Conservation (phyloP, 1,140 invertebrate species). For the Zophobas atratus region DNA sequence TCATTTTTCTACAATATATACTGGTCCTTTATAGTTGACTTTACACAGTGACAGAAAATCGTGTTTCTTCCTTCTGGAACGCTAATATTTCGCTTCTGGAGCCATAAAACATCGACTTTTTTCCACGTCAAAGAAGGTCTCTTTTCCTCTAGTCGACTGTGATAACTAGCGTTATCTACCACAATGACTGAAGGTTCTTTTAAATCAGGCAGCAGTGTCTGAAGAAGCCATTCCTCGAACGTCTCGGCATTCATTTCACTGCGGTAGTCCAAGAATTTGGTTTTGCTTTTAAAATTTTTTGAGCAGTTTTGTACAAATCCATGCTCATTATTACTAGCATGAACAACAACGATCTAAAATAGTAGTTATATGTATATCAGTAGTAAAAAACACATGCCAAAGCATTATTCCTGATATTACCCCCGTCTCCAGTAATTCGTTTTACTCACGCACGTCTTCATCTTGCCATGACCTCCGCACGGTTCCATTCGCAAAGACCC, state of each 20-base stretch:
- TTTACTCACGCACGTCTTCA: background rate
- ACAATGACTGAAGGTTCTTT: too few species aligned
- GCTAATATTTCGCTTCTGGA: background rate
- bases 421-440: slow-evolving; percentile 7
- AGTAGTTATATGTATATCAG: background rate
- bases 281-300: background rate
- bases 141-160: background rate
- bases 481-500: slow-evolving; percentile 21
- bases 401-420: background rate
- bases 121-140: background rate
- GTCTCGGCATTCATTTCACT: too few species aligned
- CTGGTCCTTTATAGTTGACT: background rate
- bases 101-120: background rate
- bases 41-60: background rate
- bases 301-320: background rate
- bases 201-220: too few species aligned
- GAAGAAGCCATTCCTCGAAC: too few species aligned
- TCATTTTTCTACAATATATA: background rate
- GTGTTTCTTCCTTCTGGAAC: background rate
- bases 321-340: background rate
- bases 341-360: background rate
- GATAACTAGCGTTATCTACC: background rate
- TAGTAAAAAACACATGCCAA: background rate
- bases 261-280: background rate
- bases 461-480: slow-evolving; percentile 19